Evolutionary conservation across 2,888 invertebrate genomes (phyloP).

Genomic region (Hirtodrosophila alboralis): DNA sequence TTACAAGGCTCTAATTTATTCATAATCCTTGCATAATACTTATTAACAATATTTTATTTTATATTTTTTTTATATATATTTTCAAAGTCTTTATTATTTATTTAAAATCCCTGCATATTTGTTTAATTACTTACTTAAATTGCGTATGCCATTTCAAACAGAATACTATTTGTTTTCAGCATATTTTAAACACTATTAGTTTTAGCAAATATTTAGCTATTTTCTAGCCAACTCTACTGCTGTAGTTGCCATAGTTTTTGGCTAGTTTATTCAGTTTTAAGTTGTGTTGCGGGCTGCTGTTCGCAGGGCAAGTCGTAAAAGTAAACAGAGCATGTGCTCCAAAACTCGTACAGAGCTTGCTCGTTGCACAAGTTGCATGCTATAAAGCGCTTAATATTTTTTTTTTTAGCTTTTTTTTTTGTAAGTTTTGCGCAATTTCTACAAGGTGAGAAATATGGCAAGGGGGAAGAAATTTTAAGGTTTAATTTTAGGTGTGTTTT

Average conservation of each 20-base stretch:
- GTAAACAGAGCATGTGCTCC: conserved; percentile 77
- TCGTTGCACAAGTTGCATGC: conserved; percentile 50
- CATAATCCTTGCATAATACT: no score
- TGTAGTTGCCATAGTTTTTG: conserved; percentile 14
- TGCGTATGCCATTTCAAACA: no score
- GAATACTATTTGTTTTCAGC: no score
- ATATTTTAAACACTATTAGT: no score
- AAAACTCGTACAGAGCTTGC: conserved; percentile 35
- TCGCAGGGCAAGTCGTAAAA: conserved; percentile 70
- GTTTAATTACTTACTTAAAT: no score
- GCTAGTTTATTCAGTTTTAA: conserved; percentile 9
- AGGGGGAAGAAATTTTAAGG: conserved; percentile 1
- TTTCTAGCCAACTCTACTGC: conserved; percentile 12
- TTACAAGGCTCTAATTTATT: no score
- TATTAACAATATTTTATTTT: no score
- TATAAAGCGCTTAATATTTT: conserved; percentile 77
- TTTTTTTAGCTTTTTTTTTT: conserved; percentile 28
- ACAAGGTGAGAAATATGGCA: conserved; percentile 72
- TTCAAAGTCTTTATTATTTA: no score
- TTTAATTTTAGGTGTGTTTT: conserved; percentile 12
- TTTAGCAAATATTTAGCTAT: conserved; percentile 13
- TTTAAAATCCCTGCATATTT: no score
- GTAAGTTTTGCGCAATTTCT: conserved; percentile 43
- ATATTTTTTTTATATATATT: no score
- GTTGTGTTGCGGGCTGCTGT: conserved; percentile 20